phyloP scores from a whole-genome alignment of 2,888 invertebrate species.

The Eurytoma californica region DNA sequence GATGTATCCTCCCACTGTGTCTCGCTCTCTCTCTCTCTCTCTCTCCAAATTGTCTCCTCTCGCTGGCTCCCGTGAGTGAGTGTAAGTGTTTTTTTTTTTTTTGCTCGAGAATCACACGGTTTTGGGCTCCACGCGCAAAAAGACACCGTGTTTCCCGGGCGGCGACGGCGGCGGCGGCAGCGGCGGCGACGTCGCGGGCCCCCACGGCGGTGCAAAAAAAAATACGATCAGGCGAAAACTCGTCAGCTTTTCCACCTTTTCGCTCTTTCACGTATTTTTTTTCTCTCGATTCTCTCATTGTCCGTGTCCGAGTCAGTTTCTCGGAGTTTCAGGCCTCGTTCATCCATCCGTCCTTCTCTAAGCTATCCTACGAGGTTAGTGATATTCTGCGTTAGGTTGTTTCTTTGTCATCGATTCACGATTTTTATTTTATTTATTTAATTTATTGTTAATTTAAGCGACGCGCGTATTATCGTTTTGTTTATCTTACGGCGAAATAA shows the following conservation, averaged over 20 bases:
- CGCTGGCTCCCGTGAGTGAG: slow-evolving; percentile 21
- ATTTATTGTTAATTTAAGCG: slow-evolving; percentile 13
- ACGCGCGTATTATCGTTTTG: slow-evolving; percentile 51
- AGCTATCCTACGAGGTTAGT: slow-evolving; percentile 72
- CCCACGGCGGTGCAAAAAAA: slow-evolving; percentile 58
- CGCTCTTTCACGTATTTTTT: slow-evolving; percentile 23
- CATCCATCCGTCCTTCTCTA: slow-evolving; percentile 69
- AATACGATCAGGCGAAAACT: slow-evolving; percentile 42
- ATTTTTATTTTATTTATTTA: slow-evolving; percentile 33
- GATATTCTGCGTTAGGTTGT: slow-evolving; percentile 64
- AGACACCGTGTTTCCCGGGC: slow-evolving; percentile 41
- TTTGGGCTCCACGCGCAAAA: slow-evolving; percentile 25
- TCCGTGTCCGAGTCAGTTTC: slow-evolving; percentile 52
- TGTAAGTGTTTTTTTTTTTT: neutral
- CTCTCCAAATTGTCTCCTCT: neutral
- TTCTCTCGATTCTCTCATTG: slow-evolving; percentile 43
- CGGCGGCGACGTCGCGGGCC: slow-evolving; percentile 53
- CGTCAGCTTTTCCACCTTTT: slow-evolving; percentile 40
- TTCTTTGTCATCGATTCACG: slow-evolving; percentile 49
- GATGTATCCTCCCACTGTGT: slow-evolving; percentile 34
- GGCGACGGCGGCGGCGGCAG: slow-evolving; percentile 34
- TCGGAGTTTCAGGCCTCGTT: slow-evolving; percentile 63
- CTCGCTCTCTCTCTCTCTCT: slow-evolving; percentile 25
- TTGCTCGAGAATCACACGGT: slow-evolving; percentile 22
- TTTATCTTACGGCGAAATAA: slow-evolving; percentile 51